A percentile compares a stretch with the other conserved stretches of the same genome.
phyloP scores from a whole-genome alignment of 53 echinoderm and acorn worm species.

The Hippasteria phrygiana region DNA sequence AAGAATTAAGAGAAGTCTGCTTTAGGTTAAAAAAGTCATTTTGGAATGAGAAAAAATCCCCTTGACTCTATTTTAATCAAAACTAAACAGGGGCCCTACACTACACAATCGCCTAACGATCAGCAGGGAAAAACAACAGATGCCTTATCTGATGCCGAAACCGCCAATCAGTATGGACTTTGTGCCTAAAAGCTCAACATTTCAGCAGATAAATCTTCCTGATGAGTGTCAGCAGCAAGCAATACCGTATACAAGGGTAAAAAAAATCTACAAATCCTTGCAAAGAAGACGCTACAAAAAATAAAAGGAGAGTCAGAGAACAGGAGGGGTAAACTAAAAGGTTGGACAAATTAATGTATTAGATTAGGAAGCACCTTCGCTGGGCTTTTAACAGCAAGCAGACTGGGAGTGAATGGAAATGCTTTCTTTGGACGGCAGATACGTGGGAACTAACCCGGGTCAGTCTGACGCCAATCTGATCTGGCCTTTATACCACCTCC shows the following conservation, averaged over 20 bases:
- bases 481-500: background rate
- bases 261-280: background rate
- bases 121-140: slow-evolving; percentile 21
- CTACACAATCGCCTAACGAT: background rate
- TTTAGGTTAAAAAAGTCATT: too few relatives aligned
- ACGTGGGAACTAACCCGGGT: too few relatives aligned
- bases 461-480: slow-evolving; percentile 19
- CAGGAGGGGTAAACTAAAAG: background rate
- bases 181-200: background rate
- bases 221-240: background rate
- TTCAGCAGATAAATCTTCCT: background rate
- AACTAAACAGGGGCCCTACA: too few relatives aligned
- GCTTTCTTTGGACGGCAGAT: background rate
- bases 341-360: background rate
- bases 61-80: too few relatives aligned
- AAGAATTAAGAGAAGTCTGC: too few relatives aligned
- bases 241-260: background rate
- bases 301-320: background rate
- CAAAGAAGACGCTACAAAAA: background rate
- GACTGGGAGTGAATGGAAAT: background rate
- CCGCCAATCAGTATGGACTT: background rate
- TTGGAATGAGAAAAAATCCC: too few relatives aligned
- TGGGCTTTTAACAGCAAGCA: background rate
- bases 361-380: background rate
- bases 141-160: background rate